Evolutionary conservation across 2,888 invertebrate species (phyloP).

Genomic region (Blera fallax): DNA sequence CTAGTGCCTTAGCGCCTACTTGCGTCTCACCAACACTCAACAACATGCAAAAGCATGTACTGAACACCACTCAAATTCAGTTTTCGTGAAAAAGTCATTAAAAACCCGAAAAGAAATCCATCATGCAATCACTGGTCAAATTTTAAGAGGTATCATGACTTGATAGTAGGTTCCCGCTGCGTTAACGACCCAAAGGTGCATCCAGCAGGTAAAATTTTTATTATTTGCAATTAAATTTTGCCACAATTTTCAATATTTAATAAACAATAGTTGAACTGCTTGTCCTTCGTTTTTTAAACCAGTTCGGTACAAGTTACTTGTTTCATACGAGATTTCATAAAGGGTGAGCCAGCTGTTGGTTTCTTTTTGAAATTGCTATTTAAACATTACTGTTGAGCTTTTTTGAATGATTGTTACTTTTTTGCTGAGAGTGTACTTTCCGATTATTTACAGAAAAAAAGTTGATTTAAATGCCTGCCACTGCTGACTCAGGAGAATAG

Average conservation of each 20-base stretch:
- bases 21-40: no score
- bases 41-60: not conserved
- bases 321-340: no score
- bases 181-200: not conserved
- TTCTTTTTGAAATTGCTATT: no score
- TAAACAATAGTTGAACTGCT: not conserved
- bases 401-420: no score
- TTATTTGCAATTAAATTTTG: not conserved
- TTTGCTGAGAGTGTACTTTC: no score
- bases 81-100: not conserved
- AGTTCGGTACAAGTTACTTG: no score
- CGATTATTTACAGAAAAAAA: no score
- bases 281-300: not conserved
- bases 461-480: no score
- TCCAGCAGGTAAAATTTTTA: not conserved
- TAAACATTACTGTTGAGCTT: no score
- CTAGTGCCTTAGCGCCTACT: not conserved
- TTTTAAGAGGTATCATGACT: not conserved
- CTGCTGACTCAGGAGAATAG: no score
- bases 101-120: not conserved
- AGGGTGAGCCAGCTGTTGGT: no score
- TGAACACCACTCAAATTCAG: not conserved
- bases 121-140: not conserved
- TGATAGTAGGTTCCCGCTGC: not conserved
- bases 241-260: not conserved